A percentile compares a stretch with the other conserved stretches of the same genome.
phyloP scores from a whole-genome alignment of 2,113 vertebrate genomes.

The Gallinago paraguaiae region DNA sequence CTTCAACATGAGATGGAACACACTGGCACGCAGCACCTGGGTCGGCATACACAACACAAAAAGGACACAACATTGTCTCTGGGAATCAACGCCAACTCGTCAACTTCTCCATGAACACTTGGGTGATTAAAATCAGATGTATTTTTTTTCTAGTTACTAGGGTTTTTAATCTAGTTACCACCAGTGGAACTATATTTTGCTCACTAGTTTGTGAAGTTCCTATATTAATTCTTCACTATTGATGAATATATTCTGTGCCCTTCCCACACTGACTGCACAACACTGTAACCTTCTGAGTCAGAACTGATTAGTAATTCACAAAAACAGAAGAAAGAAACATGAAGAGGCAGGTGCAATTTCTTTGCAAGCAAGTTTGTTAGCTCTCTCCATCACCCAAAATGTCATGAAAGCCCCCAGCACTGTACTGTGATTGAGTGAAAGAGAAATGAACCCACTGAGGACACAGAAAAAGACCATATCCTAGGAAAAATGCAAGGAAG shows the following conservation, averaged over 20 bases:
- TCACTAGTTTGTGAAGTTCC: not conserved
- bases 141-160: not conserved
- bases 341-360: not conserved
- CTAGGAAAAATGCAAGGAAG: not conserved
- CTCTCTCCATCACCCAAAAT: not conserved
- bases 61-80: not conserved
- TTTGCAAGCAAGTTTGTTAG: not conserved
- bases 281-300: not conserved
- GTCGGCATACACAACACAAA: fast-evolving
- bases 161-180: not conserved
- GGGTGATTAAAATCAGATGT: not conserved
- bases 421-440: not conserved
- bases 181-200: not conserved
- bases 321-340: not conserved
- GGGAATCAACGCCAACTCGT: not conserved
- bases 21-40: fast-evolving
- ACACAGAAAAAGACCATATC: not conserved
- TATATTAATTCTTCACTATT: not conserved
- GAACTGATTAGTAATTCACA: not conserved
- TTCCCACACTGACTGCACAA: not conserved
- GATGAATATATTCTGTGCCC: not conserved
- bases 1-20: not conserved
- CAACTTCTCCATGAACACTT: not conserved
- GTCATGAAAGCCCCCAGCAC: not conserved
- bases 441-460: not conserved